Percentiles rank a stretch among this genome's conserved stretches.
phyloP scores from a whole-genome alignment of 2,113 vertebrate species.

The Alligator mississippiensis region DNA sequence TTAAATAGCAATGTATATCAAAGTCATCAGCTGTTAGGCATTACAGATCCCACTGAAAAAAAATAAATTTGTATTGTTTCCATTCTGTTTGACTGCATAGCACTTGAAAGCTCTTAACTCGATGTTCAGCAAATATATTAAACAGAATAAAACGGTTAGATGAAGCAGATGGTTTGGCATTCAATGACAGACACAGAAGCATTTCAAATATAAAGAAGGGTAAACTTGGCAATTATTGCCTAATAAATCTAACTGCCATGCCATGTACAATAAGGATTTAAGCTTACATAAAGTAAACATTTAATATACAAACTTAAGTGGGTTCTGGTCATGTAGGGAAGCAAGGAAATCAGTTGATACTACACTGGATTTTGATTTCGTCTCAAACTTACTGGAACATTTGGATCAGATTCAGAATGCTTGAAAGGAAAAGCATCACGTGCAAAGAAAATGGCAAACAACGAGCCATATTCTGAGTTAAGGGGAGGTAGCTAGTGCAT shows the following conservation, averaged over 20 bases:
- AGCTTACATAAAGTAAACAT: conserved; percentile 17
- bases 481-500: background rate
- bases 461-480: background rate
- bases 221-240: conserved; percentile 11
- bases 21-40: background rate
- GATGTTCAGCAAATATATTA: conserved; percentile 21
- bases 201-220: conserved; percentile 31
- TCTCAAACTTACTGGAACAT: background rate
- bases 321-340: background rate
- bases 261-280: background rate
- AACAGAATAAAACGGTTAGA: conserved; percentile 19
- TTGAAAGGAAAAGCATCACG: conserved; percentile 9
- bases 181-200: conserved; percentile 21
- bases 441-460: background rate
- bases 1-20: background rate
- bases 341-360: background rate
- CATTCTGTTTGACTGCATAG: conserved; percentile 12
- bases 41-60: conserved; percentile 5
- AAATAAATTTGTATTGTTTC: conserved; percentile 36
- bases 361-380: background rate
- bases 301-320: conserved; percentile 5
- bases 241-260: conserved; percentile 30
- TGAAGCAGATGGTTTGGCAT: conserved; percentile 41
- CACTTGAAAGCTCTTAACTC: background rate
- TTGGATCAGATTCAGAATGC: background rate